Evolutionary conservation across 1,140 invertebrate species (phyloP).

Genomic region (Acromyrmex heyeri): DNA sequence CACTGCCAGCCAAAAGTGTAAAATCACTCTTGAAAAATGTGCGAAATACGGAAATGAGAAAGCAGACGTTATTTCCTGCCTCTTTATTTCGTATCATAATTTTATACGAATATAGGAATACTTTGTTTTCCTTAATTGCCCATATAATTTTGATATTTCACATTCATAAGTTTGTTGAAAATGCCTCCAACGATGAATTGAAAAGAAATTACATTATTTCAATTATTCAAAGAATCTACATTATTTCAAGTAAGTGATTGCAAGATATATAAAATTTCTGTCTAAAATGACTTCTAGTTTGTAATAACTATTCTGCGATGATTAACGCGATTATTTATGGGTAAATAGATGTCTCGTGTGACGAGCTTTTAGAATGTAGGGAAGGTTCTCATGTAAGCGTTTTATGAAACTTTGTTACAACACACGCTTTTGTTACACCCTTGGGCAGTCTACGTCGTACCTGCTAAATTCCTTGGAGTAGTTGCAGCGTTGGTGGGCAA

Average conservation of each 20-base stretch:
- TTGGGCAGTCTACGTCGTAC: slow-evolving; percentile 16
- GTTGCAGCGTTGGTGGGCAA: not conserved
- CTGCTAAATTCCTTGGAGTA: slow-evolving; percentile 45
- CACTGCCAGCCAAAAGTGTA: not conserved
- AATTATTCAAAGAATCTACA: not conserved
- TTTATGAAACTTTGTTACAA: slow-evolving; percentile 37
- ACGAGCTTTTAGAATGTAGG: not conserved
- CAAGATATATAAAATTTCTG: not conserved
- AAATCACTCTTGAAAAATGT: not conserved
- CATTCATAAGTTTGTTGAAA: not conserved
- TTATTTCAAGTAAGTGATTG: not conserved
- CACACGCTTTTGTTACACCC: slow-evolving; percentile 7
- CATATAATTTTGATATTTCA: not conserved
- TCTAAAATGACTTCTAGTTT: not conserved
- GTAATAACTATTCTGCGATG: not conserved
- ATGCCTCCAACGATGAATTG: not conserved
- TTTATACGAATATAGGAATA: not conserved
- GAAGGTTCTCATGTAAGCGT: not conserved
- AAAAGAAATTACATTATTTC: not conserved
- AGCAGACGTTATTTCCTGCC: not conserved
- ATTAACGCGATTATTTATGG: not conserved
- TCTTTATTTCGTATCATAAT: not conserved
- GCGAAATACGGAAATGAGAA: slow-evolving; percentile 6
- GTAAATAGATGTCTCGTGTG: not conserved
- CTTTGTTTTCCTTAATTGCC: not conserved